phyloP scores from a whole-genome alignment of 2,888 invertebrate species.

The Coelinius sp. region DNA sequence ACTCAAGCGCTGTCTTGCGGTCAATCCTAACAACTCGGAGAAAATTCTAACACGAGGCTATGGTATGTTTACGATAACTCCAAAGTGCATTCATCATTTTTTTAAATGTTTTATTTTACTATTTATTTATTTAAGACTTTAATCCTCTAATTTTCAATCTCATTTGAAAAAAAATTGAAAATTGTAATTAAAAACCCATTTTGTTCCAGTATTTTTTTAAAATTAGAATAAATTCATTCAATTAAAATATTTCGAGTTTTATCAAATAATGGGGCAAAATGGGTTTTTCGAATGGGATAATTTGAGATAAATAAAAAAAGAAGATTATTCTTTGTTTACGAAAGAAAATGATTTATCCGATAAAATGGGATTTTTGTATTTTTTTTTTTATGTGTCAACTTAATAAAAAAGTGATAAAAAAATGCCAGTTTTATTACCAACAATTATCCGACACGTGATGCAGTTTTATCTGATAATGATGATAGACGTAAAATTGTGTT shows the following conservation, averaged over 20 bases:
- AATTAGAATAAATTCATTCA: no score
- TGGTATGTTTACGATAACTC: constrained; percentile 38
- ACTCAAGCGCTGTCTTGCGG: constrained; percentile 56
- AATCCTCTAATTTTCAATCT: no score
- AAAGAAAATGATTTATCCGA: not conserved
- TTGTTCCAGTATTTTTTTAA: no score
- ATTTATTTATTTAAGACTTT: no score
- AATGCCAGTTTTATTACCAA: not conserved
- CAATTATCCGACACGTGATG: not conserved
- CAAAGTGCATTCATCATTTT: not conserved
- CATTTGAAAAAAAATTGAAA: not conserved
- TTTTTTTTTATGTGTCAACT: not conserved
- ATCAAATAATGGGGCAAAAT: no score
- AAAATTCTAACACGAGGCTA: constrained; percentile 37
- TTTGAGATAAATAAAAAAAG: no score
- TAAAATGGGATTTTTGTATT: not conserved
- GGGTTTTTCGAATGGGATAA: no score
- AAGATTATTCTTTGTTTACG: not conserved
- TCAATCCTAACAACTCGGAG: constrained; percentile 20
- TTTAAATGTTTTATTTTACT: not conserved
- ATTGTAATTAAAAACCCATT: no score
- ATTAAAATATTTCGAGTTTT: no score
- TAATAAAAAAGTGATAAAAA: not conserved
- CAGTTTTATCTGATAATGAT: constrained; percentile 17
- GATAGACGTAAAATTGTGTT: constrained; percentile 42